Percentiles rank a stretch among this genome's conserved stretches.
These are phyloP conservation scores for Hyaena hyaena DNA, from an alignment of 2,113 vertebrate genomes.

Conservation along the genomic window DNA sequence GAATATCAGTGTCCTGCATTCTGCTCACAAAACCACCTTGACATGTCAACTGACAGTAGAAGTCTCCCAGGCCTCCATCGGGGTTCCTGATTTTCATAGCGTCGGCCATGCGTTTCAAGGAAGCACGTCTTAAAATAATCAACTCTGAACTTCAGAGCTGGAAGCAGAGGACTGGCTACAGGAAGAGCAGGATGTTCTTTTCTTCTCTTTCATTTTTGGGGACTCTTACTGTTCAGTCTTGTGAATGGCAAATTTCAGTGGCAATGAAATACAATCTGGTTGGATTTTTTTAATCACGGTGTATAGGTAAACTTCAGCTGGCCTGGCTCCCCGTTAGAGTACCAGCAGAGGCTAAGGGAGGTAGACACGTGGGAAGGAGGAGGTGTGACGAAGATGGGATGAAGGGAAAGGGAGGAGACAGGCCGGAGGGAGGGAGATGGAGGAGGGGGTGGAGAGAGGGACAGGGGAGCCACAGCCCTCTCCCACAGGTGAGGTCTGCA, in stretches of 20 bases:
- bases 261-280: background rate
- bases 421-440: background rate
- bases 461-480: accelerated
- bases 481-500: background rate
- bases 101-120: background rate
- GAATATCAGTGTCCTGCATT: constrained; percentile 71
- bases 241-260: background rate
- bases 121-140: background rate
- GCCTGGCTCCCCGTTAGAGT: background rate
- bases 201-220: background rate
- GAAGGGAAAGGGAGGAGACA: no score
- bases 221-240: background rate
- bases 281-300: background rate
- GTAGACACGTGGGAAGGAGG: background rate
- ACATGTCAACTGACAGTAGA: constrained; percentile 62
- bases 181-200: background rate
- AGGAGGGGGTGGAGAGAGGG: no score
- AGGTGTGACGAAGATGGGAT: background rate
- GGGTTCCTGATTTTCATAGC: constrained; percentile 63
- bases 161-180: accelerated
- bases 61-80: background rate
- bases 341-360: background rate
- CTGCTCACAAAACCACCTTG: constrained; percentile 33
- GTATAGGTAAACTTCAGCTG: no score
- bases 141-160: background rate